Conservation (phyloP, 1,140 invertebrate species). For the Pseudoatta argentina region DNA sequence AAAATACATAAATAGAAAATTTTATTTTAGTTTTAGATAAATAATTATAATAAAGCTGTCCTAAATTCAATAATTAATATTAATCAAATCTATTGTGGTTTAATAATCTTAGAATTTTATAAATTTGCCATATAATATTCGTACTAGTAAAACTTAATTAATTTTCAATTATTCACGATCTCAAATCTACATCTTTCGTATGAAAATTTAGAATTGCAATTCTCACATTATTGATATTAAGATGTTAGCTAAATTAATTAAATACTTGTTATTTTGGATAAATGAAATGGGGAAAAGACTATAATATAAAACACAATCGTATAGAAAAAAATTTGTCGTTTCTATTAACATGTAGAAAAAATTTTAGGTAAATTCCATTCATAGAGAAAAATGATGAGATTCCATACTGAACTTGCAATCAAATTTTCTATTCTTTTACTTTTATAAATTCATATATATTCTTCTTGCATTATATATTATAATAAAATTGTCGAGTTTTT, state of each 20-base stretch:
- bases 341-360: no score
- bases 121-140: not conserved
- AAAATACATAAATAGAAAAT: not conserved
- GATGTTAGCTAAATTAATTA: not conserved
- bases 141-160: not conserved
- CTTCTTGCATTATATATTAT: no score
- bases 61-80: not conserved
- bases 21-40: constrained; percentile 2
- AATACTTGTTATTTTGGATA: not conserved
- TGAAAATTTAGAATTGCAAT: not conserved
- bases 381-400: no score
- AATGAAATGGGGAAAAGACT: no score
- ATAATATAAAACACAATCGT: no score
- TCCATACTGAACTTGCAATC: no score
- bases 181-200: not conserved
- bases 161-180: not conserved
- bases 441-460: no score
- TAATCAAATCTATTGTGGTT: not conserved
- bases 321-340: no score
- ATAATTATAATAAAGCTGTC: no score
- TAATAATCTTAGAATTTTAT: not conserved
- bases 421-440: no score
- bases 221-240: not conserved
- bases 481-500: no score
- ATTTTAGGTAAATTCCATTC: no score